These are phyloP conservation scores for Salvelinus namaycush DNA, from an alignment of 2,113 vertebrate genomes.

Conservation along the genomic window DNA sequence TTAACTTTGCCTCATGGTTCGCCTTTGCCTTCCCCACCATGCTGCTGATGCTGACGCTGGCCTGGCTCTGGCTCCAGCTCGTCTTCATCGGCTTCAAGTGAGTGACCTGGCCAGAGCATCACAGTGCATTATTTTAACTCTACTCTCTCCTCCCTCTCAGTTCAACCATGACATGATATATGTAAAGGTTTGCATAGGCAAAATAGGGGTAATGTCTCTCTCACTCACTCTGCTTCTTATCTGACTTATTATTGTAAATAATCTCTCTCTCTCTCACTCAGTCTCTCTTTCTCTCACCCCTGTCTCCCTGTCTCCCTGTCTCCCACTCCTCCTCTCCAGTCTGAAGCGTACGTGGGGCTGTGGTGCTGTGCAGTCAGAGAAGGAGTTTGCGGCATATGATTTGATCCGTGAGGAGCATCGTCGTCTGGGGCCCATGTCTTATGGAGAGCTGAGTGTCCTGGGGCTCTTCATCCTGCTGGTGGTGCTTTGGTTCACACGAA, in stretches of 20 bases:
- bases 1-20: conserved; percentile 97
- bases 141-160: background rate
- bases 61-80: conserved; percentile 91
- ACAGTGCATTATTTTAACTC: background rate
- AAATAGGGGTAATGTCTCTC: background rate
- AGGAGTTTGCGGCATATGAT: conserved; percentile 72
- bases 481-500: conserved; percentile 89
- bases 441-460: conserved; percentile 83
- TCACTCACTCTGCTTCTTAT: background rate
- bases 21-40: conserved; percentile 92
- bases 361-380: conserved; percentile 57
- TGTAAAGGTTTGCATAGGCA: too few relatives aligned
- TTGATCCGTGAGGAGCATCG: conserved; percentile 79
- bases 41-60: conserved; percentile 83
- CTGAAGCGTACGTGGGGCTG: conserved; percentile 81
- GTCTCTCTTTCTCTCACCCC: background rate
- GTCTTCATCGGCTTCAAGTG: conserved; percentile 85
- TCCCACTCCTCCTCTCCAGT: conserved; percentile 58
- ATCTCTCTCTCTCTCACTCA: background rate
- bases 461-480: conserved; percentile 83
- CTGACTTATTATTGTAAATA: background rate
- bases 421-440: conserved; percentile 82
- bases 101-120: conserved; percentile 53
- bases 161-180: background rate
- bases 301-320: background rate